These are phyloP conservation scores for Sitophilus oryzae DNA, from an alignment of 1,140 invertebrate genomes.

Conservation along the genomic window DNA sequence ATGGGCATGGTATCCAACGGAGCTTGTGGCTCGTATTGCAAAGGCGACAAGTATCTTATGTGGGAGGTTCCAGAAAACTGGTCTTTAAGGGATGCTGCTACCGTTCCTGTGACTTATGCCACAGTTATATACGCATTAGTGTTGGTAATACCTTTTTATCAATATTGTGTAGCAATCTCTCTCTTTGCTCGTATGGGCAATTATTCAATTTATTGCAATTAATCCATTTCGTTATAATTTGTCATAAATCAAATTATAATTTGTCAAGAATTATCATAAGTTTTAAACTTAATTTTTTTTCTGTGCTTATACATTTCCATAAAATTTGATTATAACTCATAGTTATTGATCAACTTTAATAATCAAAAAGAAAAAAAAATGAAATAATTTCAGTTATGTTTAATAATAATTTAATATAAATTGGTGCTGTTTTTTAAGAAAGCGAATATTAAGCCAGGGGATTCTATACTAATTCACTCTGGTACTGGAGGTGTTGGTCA, in stretches of 20 bases:
- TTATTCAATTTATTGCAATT: no score
- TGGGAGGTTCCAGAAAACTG: conserved; percentile 80
- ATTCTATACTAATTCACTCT: conserved; percentile 64
- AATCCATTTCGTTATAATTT: no score
- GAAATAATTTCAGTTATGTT: no score
- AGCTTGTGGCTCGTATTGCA: conserved; percentile 54
- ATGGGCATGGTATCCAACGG: conserved; percentile 60
- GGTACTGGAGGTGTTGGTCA: conserved; percentile 82
- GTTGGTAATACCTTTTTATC: no score
- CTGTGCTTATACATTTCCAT: no score
- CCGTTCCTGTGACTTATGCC: conserved; percentile 78
- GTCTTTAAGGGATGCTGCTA: conserved; percentile 80
- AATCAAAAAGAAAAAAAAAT: no score
- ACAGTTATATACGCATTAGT: conserved; percentile 70
- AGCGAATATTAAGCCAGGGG: conserved; percentile 18
- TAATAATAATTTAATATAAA: no score
- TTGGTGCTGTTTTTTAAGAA: conserved; percentile 12
- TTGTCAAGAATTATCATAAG: no score
- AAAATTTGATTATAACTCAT: no score
- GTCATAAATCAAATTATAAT: no score
- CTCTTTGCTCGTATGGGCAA: neutral
- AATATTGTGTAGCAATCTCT: neutral
- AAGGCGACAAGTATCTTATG: conserved; percentile 54
- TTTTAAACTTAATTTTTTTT: no score
- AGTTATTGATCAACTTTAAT: no score